Conservation (phyloP, 2,797 vertebrate genomes). For the Cryptoprocta ferox region DNA sequence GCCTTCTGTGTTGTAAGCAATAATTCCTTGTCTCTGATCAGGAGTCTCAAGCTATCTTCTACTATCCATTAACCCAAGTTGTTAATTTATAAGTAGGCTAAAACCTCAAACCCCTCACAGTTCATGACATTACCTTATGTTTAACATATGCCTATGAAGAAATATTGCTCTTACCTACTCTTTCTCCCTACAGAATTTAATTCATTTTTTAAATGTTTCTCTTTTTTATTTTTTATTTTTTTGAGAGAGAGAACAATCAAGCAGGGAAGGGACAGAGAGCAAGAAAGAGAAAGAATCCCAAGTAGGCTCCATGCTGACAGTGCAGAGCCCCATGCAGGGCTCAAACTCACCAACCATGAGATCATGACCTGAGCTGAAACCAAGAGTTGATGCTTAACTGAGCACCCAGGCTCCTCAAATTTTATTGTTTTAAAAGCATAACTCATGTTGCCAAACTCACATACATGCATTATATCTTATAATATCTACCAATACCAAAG, state of each 20-base stretch:
- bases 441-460: neutral
- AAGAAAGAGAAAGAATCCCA: too few species aligned
- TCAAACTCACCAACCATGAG: too few species aligned
- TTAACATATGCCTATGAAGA: neutral
- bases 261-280: too few species aligned
- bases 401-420: too few species aligned
- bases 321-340: too few species aligned
- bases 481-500: neutral
- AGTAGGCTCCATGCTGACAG: too few species aligned
- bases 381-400: too few species aligned
- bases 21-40: neutral
- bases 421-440: neutral
- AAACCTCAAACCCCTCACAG: neutral
- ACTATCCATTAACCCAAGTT: neutral
- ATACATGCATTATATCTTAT: neutral
- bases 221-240: too few species aligned
- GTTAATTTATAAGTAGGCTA: neutral
- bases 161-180: neutral
- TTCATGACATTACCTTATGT: neutral
- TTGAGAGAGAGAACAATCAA: too few species aligned
- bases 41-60: neutral
- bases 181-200: neutral
- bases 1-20: neutral
- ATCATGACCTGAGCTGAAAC: too few species aligned
- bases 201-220: neutral